phyloP scores from a whole-genome alignment of 2,113 vertebrate species.

The Cyanoderma ruficeps region DNA sequence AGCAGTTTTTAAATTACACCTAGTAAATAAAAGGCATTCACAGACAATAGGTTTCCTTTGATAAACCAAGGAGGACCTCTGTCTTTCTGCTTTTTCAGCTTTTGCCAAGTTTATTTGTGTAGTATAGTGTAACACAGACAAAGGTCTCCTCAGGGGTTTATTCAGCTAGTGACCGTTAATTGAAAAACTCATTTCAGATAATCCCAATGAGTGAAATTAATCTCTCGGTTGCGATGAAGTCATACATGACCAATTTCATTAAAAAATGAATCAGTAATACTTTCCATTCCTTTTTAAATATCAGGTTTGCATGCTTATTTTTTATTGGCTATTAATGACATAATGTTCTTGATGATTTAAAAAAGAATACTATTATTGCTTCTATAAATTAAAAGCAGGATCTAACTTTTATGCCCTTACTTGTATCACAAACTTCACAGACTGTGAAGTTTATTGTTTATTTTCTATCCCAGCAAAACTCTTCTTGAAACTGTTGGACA shows the following conservation, averaged over 20 bases:
- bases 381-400: not conserved
- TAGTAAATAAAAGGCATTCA: conserved; percentile 41
- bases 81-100: not conserved
- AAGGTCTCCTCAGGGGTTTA: conserved; percentile 25
- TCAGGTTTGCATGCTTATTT: not conserved
- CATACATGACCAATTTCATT: not conserved
- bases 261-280: not conserved
- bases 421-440: not conserved
- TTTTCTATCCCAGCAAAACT: not conserved
- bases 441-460: not conserved
- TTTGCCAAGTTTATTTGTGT: conserved; percentile 39
- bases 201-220: conserved; percentile 47
- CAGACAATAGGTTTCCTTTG: not conserved
- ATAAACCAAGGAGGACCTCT: conserved; percentile 21
- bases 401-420: not conserved
- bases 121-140: not conserved
- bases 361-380: not conserved
- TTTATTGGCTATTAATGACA: not conserved
- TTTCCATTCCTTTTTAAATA: not conserved
- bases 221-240: not conserved
- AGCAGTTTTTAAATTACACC: conserved; percentile 33
- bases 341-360: not conserved
- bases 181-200: conserved; percentile 44
- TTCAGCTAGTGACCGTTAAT: conserved; percentile 60
- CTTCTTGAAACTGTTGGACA: not conserved